Conservation (phyloP, 2,113 vertebrate species). For the Aspiorhynchus laticeps region DNA sequence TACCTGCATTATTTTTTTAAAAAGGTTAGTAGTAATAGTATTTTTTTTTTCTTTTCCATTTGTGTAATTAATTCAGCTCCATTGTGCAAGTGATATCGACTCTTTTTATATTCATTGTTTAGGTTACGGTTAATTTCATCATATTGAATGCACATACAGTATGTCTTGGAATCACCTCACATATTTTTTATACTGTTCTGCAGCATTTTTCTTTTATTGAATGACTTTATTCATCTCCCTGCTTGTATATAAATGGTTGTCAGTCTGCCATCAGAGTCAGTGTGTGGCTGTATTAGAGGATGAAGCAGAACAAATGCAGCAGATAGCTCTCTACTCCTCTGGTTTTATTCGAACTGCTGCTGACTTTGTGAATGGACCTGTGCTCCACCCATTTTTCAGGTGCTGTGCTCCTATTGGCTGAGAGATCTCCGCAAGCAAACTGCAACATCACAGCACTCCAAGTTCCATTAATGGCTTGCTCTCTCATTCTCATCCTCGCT, state of each 20-base stretch:
- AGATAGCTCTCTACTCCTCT: conserved; percentile 44
- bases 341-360: conserved; percentile 51
- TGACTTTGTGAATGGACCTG: conserved; percentile 61
- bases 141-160: not conserved
- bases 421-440: conserved; percentile 66
- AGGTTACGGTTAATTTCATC: not conserved
- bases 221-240: not conserved
- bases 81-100: not conserved
- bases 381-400: conserved; percentile 56
- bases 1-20: not conserved
- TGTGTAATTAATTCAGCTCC: not conserved
- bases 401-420: conserved; percentile 60
- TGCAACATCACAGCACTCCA: conserved; percentile 60
- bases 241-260: not conserved
- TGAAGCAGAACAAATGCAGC: conserved; percentile 42
- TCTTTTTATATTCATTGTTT: not conserved
- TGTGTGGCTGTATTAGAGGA: conserved; percentile 18
- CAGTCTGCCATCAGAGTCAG: not conserved
- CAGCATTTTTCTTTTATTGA: not conserved
- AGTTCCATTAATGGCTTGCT: conserved; percentile 64
- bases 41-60: not conserved
- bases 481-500: conserved; percentile 38
- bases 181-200: not conserved
- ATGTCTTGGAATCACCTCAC: not conserved
- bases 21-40: not conserved